Conservation (phyloP, 2,888 invertebrate genomes). For the Linnaemya vulpina region DNA sequence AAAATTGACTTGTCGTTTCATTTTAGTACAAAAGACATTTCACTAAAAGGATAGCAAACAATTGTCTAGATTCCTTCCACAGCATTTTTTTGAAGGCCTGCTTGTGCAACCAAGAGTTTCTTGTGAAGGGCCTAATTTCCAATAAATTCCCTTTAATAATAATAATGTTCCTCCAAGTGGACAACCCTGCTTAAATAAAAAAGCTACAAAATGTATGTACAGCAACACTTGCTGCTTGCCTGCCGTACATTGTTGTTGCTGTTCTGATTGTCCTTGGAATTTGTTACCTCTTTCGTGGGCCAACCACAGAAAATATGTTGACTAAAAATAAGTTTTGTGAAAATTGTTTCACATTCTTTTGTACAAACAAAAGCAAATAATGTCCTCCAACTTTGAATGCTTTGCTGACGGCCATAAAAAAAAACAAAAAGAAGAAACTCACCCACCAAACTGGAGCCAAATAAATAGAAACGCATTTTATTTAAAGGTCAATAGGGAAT, state of each 20-base stretch:
- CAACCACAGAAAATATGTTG: constrained; percentile 25
- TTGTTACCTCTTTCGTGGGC: constrained; percentile 66
- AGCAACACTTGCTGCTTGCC: no score
- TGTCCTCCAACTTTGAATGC: constrained; percentile 20
- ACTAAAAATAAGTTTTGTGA: constrained; percentile 43
- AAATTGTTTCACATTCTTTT: constrained; percentile 22
- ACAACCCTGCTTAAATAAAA: constrained; percentile 1
- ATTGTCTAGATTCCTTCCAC: background rate
- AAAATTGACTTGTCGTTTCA: constrained; percentile 65
- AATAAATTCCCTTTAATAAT: background rate
- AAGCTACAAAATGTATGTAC: constrained; percentile 7
- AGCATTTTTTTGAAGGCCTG: background rate
- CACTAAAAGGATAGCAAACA: constrained; percentile 24
- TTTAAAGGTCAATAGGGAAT: constrained; percentile 72
- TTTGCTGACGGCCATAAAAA: constrained; percentile 61
- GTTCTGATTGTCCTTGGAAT: background rate
- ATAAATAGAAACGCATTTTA: constrained; percentile 60
- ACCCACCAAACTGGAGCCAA: constrained; percentile 7
- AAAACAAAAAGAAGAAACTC: no score
- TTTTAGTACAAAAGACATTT: constrained; percentile 47
- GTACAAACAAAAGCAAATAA: constrained; percentile 8
- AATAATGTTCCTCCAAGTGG: background rate
- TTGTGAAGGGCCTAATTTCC: background rate
- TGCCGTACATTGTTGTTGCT: constrained; percentile 25
- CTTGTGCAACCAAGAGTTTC: background rate